Evolutionary conservation across 2,113 vertebrate species (phyloP).

Genomic region (Prinia subflava): DNA sequence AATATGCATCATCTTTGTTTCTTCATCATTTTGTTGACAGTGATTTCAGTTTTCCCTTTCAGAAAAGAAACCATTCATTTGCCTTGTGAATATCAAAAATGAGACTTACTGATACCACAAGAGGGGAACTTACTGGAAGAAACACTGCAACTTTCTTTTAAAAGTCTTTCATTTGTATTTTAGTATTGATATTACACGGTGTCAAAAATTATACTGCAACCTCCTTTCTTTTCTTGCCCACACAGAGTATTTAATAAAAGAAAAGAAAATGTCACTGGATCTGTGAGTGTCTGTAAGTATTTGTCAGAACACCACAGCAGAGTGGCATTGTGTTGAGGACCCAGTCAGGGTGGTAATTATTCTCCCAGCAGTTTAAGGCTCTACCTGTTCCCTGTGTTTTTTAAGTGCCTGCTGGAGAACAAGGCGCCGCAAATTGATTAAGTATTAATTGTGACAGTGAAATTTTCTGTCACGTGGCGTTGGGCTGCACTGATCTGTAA

Average conservation of each 20-base stretch:
- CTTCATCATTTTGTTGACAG: neutral
- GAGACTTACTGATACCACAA: neutral
- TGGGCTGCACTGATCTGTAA: neutral
- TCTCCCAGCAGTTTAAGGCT: neutral
- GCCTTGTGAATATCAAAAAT: neutral
- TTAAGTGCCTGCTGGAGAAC: slow-evolving; percentile 26
- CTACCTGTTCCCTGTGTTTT: neutral
- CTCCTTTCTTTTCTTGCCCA: slow-evolving; percentile 19
- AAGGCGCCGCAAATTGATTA: neutral
- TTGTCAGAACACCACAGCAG: slow-evolving; percentile 28
- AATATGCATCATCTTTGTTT: neutral
- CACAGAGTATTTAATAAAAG: slow-evolving; percentile 14
- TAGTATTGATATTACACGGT: neutral
- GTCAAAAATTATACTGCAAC: neutral
- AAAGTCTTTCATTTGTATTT: slow-evolving; percentile 3
- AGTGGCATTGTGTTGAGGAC: slow-evolving; percentile 10
- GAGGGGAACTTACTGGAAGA: neutral
- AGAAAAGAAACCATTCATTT: slow-evolving; percentile 18
- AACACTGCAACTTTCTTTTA: neutral
- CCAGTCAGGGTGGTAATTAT: slow-evolving; percentile 35
- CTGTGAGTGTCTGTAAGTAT: neutral
- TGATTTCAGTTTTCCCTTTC: neutral
- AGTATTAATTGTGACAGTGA: slow-evolving; percentile 35
- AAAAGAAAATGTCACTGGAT: slow-evolving; percentile 22
- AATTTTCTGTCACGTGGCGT: neutral